A percentile compares a stretch with the other conserved stretches of the same genome.
These are phyloP conservation scores for Meteorus sp. DNA, from an alignment of 1,140 invertebrate genomes.

Conservation along the genomic window DNA sequence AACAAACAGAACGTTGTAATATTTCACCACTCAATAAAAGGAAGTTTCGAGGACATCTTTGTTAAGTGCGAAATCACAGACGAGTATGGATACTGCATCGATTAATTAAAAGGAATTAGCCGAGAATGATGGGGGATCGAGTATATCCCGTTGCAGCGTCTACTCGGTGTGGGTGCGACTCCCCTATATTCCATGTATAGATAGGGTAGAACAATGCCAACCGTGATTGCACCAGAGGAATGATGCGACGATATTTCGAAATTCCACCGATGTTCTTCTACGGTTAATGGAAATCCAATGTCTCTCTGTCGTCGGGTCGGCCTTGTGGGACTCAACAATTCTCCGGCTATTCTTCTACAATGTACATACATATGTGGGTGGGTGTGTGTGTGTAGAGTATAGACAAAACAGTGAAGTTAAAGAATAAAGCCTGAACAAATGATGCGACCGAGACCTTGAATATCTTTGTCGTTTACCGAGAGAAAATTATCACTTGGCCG, in stretches of 20 bases:
- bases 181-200: background rate
- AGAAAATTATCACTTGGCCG: constrained; percentile 15
- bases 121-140: too few relatives aligned
- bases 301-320: background rate
- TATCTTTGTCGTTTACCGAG: background rate
- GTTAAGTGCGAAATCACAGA: too few relatives aligned
- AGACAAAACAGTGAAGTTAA: background rate
- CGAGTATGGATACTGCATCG: too few relatives aligned
- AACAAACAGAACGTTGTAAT: too few relatives aligned
- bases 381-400: too few relatives aligned
- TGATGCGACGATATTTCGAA: constrained; percentile 6
- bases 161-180: too few relatives aligned
- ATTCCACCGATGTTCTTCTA: constrained; percentile 3
- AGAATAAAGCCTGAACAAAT: background rate
- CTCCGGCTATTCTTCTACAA: background rate
- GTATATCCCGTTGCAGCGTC: too few relatives aligned
- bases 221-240: constrained; percentile 1
- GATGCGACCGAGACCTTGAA: constrained; percentile 10
- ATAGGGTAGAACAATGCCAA: background rate
- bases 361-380: too few relatives aligned
- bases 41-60: too few relatives aligned
- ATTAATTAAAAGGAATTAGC: too few relatives aligned
- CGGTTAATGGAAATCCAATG: constrained; percentile 9
- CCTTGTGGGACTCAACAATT: background rate
- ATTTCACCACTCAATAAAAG: too few relatives aligned